Evolutionary conservation across 2,113 vertebrate genomes (phyloP).

Genomic region (Megaleporinus macrocephalus): DNA sequence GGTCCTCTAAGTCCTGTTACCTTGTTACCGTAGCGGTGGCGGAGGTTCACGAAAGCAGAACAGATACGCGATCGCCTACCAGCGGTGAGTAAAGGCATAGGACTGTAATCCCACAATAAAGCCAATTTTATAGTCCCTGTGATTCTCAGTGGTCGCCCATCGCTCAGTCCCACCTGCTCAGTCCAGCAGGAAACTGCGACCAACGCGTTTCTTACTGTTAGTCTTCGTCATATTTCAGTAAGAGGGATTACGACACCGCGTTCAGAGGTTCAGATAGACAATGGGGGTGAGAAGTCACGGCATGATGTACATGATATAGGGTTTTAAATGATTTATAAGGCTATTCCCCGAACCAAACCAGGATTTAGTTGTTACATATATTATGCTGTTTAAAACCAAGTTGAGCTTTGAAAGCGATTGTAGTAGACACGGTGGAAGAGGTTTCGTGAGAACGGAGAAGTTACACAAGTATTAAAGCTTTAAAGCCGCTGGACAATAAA

Average conservation of each 20-base stretch:
- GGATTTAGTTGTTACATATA: too few relatives aligned
- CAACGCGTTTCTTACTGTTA: background rate
- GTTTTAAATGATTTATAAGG: too few relatives aligned
- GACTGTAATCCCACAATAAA: background rate
- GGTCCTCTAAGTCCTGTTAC: background rate
- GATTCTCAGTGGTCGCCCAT: background rate
- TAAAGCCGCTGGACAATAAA: too few relatives aligned
- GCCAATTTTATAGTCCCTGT: background rate
- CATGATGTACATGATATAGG: too few relatives aligned
- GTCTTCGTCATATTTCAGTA: constrained; percentile 14
- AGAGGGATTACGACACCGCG: background rate
- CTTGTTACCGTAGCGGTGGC: too few relatives aligned
- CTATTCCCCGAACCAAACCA: too few relatives aligned
- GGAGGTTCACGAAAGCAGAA: constrained; percentile 4
- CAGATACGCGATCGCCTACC: constrained; percentile 69
- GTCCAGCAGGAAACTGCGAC: background rate
- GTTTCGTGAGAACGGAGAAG: too few relatives aligned
- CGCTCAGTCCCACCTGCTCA: background rate
- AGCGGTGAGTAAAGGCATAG: constrained; percentile 51
- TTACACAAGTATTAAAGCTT: too few relatives aligned
- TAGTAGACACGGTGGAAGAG: too few relatives aligned
- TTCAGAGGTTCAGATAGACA: background rate
- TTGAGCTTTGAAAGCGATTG: too few relatives aligned
- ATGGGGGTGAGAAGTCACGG: too few relatives aligned
- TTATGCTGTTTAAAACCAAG: too few relatives aligned